Evolutionary conservation across 2,888 invertebrate genomes (phyloP).

Genomic region (Tachina lurida): DNA sequence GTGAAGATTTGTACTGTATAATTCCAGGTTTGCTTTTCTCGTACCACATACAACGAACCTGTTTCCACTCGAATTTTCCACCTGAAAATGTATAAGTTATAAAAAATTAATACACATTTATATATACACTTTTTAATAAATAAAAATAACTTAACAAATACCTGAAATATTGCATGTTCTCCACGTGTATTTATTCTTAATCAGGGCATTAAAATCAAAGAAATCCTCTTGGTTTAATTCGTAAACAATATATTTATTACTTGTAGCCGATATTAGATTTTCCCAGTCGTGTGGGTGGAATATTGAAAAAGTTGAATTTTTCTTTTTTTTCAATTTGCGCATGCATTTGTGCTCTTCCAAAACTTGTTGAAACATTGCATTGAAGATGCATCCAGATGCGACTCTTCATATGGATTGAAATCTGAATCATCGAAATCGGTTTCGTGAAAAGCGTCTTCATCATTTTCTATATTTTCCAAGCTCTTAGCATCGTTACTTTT

Average conservation of each 20-base stretch:
- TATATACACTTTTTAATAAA: too few relatives aligned
- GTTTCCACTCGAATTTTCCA: not conserved
- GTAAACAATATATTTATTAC: conserved; percentile 61
- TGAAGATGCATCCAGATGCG: conserved; percentile 20
- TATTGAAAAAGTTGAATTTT: conserved; percentile 54
- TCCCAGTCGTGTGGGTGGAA: conserved; percentile 64
- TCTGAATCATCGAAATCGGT: too few relatives aligned
- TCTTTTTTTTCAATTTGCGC: not conserved
- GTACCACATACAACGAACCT: not conserved
- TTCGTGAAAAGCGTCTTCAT: too few relatives aligned
- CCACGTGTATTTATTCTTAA: too few relatives aligned
- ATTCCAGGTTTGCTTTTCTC: conserved; percentile 18
- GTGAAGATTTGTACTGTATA: conserved; percentile 6
- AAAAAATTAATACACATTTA: too few relatives aligned
- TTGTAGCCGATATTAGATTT: conserved; percentile 64
- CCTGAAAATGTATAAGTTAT: not conserved
- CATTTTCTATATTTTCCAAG: conserved; percentile 25
- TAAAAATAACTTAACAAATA: too few relatives aligned
- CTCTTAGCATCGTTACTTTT: conserved; percentile 28
- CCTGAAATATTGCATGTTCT: too few relatives aligned
- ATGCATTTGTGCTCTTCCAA: too few relatives aligned
- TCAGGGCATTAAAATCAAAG: too few relatives aligned
- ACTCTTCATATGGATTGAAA: conserved; percentile 33
- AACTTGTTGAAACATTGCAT: too few relatives aligned
- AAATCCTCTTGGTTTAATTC: too few relatives aligned